Evolutionary conservation across 2,888 invertebrate genomes (phyloP).

Genomic region (Stenichneumon culpator): DNA sequence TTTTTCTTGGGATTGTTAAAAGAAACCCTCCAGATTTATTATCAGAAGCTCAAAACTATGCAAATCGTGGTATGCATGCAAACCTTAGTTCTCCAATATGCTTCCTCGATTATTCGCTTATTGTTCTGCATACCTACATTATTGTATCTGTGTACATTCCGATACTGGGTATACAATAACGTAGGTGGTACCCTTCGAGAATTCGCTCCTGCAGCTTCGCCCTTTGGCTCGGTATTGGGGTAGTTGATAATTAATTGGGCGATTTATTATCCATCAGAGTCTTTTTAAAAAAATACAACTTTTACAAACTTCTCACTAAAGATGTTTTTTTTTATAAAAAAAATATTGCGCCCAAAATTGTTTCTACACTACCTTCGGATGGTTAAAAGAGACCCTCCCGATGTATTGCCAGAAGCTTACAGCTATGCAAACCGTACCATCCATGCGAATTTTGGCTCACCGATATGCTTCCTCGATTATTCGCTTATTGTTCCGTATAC

Average conservation of each 20-base stretch:
- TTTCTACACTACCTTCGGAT: no score
- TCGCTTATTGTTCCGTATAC: not conserved
- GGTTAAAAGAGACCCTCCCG: not conserved
- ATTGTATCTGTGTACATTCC: not conserved
- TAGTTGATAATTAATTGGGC: constrained; percentile 42
- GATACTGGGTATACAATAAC: not conserved
- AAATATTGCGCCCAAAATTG: not conserved
- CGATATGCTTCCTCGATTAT: not conserved
- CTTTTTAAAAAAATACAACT: no score
- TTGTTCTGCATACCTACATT: not conserved
- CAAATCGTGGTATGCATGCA: not conserved
- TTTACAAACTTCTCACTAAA: not conserved
- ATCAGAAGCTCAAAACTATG: not conserved
- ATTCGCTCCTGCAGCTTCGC: constrained; percentile 16
- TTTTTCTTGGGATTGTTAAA: not conserved
- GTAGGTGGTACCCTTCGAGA: constrained; percentile 29
- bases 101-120: not conserved
- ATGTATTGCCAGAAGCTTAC: not conserved
- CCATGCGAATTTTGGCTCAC: not conserved
- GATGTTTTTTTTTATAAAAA: not conserved
- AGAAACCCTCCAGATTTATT: not conserved
- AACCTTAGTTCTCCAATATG: not conserved
- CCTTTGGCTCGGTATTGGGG: constrained; percentile 9
- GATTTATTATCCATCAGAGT: constrained; percentile 44
- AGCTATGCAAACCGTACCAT: not conserved